Percentiles rank a stretch among this genome's conserved stretches.
Evolutionary conservation across 2,113 vertebrate species (phyloP).

Genomic region (Epinephelus lanceolatus): DNA sequence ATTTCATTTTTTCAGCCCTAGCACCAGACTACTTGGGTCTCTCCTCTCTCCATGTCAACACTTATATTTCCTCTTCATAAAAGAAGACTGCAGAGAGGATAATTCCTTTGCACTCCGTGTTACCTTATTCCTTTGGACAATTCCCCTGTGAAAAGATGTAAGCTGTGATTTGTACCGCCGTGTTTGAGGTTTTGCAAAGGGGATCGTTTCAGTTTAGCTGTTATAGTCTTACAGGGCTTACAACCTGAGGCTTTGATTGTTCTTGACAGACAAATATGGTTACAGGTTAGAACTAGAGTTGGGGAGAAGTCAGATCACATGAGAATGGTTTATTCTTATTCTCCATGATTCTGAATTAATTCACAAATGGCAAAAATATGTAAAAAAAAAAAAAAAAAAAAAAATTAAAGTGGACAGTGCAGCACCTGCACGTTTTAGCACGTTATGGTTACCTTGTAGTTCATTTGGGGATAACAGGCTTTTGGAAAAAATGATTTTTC

Average conservation of each 20-base stretch:
- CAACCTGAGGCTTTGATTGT: slow-evolving; percentile 29
- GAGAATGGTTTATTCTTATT: too few species aligned
- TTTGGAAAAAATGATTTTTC: too few species aligned
- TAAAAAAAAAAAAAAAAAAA: neutral
- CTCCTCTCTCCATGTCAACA: slow-evolving; percentile 51
- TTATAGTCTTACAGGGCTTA: slow-evolving; percentile 15
- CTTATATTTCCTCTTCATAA: slow-evolving; percentile 31
- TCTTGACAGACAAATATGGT: slow-evolving; percentile 42
- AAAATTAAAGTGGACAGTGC: neutral
- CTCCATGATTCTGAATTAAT: neutral
- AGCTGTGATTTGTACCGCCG: slow-evolving; percentile 58
- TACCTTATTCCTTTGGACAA: slow-evolving; percentile 46
- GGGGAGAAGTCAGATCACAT: neutral
- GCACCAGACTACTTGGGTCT: slow-evolving; percentile 21
- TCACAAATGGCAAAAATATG: neutral
- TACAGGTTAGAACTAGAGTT: slow-evolving; percentile 5
- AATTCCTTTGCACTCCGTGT: slow-evolving; percentile 34
- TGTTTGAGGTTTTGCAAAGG: slow-evolving; percentile 44
- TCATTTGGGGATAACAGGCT: neutral
- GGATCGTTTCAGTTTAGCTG: slow-evolving; percentile 32
- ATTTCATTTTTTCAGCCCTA: neutral
- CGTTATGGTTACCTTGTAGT: too few species aligned
- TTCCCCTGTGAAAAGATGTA: slow-evolving; percentile 56
- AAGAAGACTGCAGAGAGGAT: slow-evolving; percentile 26
- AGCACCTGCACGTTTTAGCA: neutral